phyloP scores from a whole-genome alignment of 2,888 invertebrate genomes.

The Erynnis tages region DNA sequence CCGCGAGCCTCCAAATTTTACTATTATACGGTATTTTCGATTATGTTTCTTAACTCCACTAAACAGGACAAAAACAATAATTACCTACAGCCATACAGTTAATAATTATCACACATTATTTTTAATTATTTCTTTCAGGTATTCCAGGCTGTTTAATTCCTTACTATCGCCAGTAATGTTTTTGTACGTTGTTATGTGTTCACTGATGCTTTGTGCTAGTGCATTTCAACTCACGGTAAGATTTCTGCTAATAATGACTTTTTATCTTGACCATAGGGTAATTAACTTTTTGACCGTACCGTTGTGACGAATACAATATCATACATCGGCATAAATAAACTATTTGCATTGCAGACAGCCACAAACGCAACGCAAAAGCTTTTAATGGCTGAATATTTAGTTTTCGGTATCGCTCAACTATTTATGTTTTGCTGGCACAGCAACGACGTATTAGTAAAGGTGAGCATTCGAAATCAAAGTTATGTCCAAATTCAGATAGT shows the following conservation, averaged over 20 bases:
- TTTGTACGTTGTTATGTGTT: conserved; percentile 63
- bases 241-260: not conserved
- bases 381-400: conserved; percentile 62
- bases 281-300: too few relatives aligned
- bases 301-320: too few relatives aligned
- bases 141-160: conserved; percentile 62
- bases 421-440: conserved; percentile 72
- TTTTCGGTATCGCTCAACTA: conserved; percentile 64
- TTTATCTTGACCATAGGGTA: too few relatives aligned
- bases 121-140: conserved; percentile 49
- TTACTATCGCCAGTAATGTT: conserved; percentile 71
- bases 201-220: conserved; percentile 65
- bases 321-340: not conserved
- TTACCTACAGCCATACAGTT: not conserved
- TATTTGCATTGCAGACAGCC: conserved; percentile 46
- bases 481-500: too few relatives aligned
- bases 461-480: conserved; percentile 38
- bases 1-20: not conserved
- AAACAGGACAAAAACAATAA: conserved; percentile 1
- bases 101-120: not conserved
- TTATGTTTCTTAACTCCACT: not conserved
- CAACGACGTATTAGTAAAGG: conserved; percentile 60
- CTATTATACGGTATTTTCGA: not conserved
- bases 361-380: conserved; percentile 57
- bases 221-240: conserved; percentile 66